phyloP scores from a whole-genome alignment of 2,113 vertebrate genomes.

The Columba janthina region DNA sequence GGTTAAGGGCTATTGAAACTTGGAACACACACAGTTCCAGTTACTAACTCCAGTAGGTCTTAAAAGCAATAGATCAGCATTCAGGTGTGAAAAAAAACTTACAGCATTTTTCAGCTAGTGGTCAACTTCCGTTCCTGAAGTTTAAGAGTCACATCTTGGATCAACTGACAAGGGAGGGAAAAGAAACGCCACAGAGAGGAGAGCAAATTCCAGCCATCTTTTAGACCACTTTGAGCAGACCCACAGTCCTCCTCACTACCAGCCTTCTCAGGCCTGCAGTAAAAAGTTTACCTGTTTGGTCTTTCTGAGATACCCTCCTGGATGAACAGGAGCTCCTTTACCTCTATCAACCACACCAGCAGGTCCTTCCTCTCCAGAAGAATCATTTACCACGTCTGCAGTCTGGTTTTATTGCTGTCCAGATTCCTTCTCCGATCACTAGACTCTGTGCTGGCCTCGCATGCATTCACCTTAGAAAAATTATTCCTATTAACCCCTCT shows the following conservation, averaged over 20 bases:
- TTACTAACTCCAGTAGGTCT: background rate
- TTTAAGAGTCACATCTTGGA: background rate
- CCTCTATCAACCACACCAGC: background rate
- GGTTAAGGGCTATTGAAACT: background rate
- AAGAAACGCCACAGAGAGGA: background rate
- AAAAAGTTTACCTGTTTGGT: accelerated
- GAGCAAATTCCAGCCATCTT: background rate
- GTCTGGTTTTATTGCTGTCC: background rate
- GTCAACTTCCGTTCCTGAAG: background rate
- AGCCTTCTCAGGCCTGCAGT: background rate
- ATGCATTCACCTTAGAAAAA: background rate
- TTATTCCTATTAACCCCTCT: background rate
- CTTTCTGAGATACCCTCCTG: background rate
- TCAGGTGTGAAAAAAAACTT: background rate
- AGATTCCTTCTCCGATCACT: background rate
- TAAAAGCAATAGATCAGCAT: background rate
- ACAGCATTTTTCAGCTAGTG: background rate
- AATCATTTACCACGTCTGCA: background rate
- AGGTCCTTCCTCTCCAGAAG: background rate
- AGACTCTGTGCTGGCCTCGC: background rate
- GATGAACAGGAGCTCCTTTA: background rate
- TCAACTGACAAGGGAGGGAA: background rate
- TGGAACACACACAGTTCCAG: background rate
- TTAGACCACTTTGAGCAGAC: background rate
- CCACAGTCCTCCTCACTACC: background rate